Evolutionary conservation across 2,888 invertebrate genomes (phyloP).

Genomic region (Apotomis betuletana): DNA sequence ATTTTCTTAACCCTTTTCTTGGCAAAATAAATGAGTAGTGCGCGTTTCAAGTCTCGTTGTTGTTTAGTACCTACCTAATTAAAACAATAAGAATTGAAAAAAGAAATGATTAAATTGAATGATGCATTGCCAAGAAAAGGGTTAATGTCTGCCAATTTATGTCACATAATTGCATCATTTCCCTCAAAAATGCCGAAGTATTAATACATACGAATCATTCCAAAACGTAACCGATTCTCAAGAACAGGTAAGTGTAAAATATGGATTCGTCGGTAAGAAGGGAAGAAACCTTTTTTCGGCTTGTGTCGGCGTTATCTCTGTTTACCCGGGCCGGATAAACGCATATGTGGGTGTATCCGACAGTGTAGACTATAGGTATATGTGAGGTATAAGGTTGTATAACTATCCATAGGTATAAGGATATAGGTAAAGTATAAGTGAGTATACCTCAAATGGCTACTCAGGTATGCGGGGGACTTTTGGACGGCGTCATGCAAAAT

Average conservation of each 20-base stretch:
- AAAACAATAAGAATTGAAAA: too few species aligned
- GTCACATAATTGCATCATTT: too few species aligned
- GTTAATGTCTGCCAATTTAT: too few species aligned
- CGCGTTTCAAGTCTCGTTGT: too few species aligned
- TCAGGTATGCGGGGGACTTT: slow-evolving; percentile 9
- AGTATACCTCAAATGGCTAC: not conserved
- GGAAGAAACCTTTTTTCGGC: slow-evolving; percentile 50
- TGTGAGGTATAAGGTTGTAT: not conserved
- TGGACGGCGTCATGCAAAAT: slow-evolving; percentile 11
- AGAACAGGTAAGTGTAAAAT: slow-evolving; percentile 42
- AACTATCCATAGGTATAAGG: not conserved
- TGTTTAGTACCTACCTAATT: too few species aligned
- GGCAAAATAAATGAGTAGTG: too few species aligned
- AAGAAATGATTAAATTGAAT: too few species aligned
- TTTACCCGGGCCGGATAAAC: slow-evolving; percentile 47
- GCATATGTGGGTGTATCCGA: slow-evolving; percentile 37
- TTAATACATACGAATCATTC: not conserved
- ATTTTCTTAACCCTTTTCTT: too few species aligned
- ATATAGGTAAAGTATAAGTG: not conserved
- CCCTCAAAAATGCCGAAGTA: too few species aligned
- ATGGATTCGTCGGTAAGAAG: slow-evolving; percentile 34
- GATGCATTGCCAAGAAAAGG: too few species aligned
- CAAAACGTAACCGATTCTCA: slow-evolving; percentile 16
- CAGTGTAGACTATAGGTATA: not conserved
- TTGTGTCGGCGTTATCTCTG: slow-evolving; percentile 52